Base-by-base conservation (phyloP, 2,797 vertebrate genomes). In the Scleropages formosus region DNA sequence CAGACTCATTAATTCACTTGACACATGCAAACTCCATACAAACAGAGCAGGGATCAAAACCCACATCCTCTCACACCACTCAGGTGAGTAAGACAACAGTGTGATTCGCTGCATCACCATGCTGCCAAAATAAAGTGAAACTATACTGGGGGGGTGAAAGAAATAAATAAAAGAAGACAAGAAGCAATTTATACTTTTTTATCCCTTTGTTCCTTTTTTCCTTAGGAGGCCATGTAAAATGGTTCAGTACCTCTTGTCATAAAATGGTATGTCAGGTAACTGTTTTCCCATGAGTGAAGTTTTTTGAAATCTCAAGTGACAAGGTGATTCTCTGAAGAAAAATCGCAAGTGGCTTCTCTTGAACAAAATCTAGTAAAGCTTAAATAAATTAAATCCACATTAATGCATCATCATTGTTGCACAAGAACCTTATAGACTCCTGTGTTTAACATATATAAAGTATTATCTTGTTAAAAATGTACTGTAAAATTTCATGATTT, bases 181-280 rank as follows among this genome's bases (percentile, higher is more conserved):
- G 77, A 82, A 78, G 82, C 84, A 85, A 86, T 88, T 87, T 85
- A 78, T 77, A 78, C 84, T 85, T 71, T 64, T 85, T 81, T 81
- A 84, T 84, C 77, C 77, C 53, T 73, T 53, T 18, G 73, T 84
- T 82, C 85, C 77, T 85, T 85, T 82, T 82, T 6, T 2, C 82
- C 78, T 79, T 87, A 85, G 85, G 83, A 86, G 65, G 9, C 76
- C 82, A 81, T 85, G 81, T 81, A 79, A 86, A 86, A 88, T 85
- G 82, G 84, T 88, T 89, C 86, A 87, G 88, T 87, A 83, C 77
- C 79, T 85, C 72, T 76, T 84, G 82, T 87, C 84, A 88, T 84
- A 85, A 75, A 66, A 44, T 83, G 81, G 63, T 18, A 56, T 75
- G 78, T 81, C 82, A 82, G 80, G 77, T 78, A 77, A 81, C 20